These are phyloP conservation scores for Drosophila paranaensis DNA, from an alignment of 2,888 invertebrate genomes.

Conservation along the genomic window DNA sequence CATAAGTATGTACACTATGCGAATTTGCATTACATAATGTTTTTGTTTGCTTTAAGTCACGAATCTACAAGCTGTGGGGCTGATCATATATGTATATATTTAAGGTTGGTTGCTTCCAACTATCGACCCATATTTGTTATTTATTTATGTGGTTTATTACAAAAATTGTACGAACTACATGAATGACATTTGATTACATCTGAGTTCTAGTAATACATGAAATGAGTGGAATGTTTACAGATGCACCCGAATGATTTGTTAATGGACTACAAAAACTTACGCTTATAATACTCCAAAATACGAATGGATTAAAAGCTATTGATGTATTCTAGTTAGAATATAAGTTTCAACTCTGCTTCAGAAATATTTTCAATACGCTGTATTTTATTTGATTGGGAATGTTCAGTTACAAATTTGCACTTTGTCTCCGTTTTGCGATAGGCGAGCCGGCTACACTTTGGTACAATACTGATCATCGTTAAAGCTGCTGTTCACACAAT, in stretches of 20 bases:
- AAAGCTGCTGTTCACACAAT: conserved; percentile 57
- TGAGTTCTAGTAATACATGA: conserved; percentile 11
- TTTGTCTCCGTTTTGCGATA: background rate
- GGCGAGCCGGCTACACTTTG: conserved; percentile 62
- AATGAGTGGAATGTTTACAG: conserved; percentile 44
- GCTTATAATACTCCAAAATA: conserved; percentile 20
- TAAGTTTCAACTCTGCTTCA: conserved; percentile 12
- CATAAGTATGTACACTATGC: too few relatives aligned
- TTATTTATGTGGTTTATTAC: conserved; percentile 23
- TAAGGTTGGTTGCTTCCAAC: background rate
- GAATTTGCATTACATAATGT: too few relatives aligned
- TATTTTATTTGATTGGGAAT: conserved; percentile 57
- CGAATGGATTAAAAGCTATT: background rate
- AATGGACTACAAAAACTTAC: conserved; percentile 12
- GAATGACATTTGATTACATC: conserved; percentile 1
- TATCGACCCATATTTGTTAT: background rate
- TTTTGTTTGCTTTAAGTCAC: too few relatives aligned
- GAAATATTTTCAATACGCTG: conserved; percentile 1
- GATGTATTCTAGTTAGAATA: background rate
- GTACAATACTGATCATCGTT: conserved; percentile 75
- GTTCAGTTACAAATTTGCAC: conserved; percentile 30
- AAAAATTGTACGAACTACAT: conserved; percentile 20
- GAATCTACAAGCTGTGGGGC: too few relatives aligned
- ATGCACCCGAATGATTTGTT: conserved; percentile 34
- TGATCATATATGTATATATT: background rate